Percentiles rank a stretch among this genome's conserved stretches.
phyloP scores from a whole-genome alignment of 2,888 invertebrate genomes.

The Patella pellucida region DNA sequence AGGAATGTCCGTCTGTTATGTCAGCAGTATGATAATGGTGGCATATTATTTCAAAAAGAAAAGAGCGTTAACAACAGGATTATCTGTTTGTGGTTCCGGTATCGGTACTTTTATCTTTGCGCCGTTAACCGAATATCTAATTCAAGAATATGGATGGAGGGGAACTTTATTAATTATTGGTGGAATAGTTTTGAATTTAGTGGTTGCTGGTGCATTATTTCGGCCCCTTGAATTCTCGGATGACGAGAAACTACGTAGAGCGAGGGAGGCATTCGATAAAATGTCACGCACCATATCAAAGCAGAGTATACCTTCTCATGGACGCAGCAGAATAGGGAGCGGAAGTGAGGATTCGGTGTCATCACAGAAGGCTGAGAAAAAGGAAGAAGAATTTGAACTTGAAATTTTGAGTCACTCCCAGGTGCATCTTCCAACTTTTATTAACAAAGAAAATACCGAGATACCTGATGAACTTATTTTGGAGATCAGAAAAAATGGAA shows the following conservation, averaged over 20 bases:
- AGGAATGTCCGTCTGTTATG: slow-evolving; percentile 68
- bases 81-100: slow-evolving; percentile 70
- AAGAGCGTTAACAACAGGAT: slow-evolving; percentile 69
- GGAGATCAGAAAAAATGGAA: slow-evolving; percentile 46
- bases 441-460: slow-evolving; percentile 65
- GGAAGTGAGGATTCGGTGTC: slow-evolving; percentile 40
- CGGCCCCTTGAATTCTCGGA: slow-evolving; percentile 61
- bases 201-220: slow-evolving; percentile 66
- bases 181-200: slow-evolving; percentile 64
- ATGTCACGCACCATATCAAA: slow-evolving; percentile 49
- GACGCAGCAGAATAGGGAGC: slow-evolving; percentile 37
- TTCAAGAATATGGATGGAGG: slow-evolving; percentile 66
- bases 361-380: slow-evolving; percentile 25
- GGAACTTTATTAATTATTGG: slow-evolving; percentile 67
- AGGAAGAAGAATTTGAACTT: slow-evolving; percentile 30
- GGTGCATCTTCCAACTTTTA: slow-evolving; percentile 87
- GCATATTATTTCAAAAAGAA: slow-evolving; percentile 71
- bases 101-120: slow-evolving; percentile 69
- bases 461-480: slow-evolving; percentile 45
- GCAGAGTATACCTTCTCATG: slow-evolving; percentile 45
- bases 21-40: slow-evolving; percentile 69
- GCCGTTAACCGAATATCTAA: slow-evolving; percentile 63
- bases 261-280: slow-evolving; percentile 56
- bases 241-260: slow-evolving; percentile 49
- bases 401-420: slow-evolving; percentile 75